Percentiles rank a stretch among this genome's conserved stretches.
Evolutionary conservation across 1,140 invertebrate species (phyloP).

Genomic region (Zaprionus tsacasi): DNA sequence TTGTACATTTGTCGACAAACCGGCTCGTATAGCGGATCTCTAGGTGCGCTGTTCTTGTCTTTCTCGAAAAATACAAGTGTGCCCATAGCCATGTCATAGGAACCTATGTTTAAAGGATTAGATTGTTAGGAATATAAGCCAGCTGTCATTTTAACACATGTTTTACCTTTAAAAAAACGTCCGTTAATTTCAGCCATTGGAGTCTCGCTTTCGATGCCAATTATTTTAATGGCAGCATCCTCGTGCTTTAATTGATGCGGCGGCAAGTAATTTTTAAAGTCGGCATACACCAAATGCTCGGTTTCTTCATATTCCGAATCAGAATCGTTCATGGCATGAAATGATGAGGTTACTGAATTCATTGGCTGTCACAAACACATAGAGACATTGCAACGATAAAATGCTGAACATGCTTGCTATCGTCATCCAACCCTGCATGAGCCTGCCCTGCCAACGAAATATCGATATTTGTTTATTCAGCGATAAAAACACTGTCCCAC

Average conservation of each 20-base stretch:
- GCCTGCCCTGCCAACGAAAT: not conserved
- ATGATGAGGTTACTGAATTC: not conserved
- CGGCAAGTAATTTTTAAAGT: slow-evolving; percentile 75
- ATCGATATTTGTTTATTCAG: slow-evolving; percentile 3
- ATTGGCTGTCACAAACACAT: not conserved
- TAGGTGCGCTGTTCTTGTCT: slow-evolving; percentile 73
- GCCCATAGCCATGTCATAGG: slow-evolving; percentile 85
- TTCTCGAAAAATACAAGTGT: slow-evolving; percentile 86
- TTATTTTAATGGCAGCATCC: slow-evolving; percentile 81
- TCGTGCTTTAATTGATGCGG: slow-evolving; percentile 65
- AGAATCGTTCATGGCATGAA: slow-evolving; percentile 62
- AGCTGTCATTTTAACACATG: not conserved
- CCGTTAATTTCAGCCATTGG: slow-evolving; percentile 86
- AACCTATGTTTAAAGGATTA: slow-evolving; percentile 55
- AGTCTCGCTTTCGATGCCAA: slow-evolving; percentile 85
- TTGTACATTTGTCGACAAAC: slow-evolving; percentile 79
- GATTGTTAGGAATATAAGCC: not conserved
- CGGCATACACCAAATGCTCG: slow-evolving; percentile 74
- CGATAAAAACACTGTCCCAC: slow-evolving; percentile 16
- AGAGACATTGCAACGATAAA: slow-evolving; percentile 1
- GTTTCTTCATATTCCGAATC: slow-evolving; percentile 80
- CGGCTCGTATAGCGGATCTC: slow-evolving; percentile 85
- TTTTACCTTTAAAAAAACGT: slow-evolving; percentile 82
- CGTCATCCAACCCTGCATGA: not conserved
- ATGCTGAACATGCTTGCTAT: not conserved